phyloP scores from a whole-genome alignment of 1,140 invertebrate genomes.

The Drosophila watanabei region DNA sequence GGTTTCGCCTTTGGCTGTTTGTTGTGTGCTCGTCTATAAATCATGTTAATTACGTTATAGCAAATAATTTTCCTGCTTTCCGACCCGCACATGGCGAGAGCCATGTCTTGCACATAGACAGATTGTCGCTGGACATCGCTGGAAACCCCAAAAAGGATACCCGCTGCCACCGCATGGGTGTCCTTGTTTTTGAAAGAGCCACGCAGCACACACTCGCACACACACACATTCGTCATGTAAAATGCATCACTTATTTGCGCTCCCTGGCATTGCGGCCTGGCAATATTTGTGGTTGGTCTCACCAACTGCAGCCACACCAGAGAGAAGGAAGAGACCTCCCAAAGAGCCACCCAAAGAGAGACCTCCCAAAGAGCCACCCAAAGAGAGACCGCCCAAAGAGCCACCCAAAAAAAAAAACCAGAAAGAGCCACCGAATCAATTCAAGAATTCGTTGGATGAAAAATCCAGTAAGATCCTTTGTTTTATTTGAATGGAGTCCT shows the following conservation, averaged over 20 bases:
- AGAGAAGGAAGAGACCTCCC: background rate
- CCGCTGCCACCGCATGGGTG: background rate
- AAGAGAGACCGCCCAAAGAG: background rate
- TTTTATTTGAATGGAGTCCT: slow-evolving; percentile 1
- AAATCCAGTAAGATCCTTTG: slow-evolving; percentile 22
- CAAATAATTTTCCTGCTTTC: slow-evolving; percentile 79
- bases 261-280: slow-evolving; percentile 55
- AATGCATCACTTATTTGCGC: slow-evolving; percentile 75
- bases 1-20: slow-evolving; percentile 67
- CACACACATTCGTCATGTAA: slow-evolving; percentile 46
- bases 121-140: slow-evolving; percentile 24
- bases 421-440: slow-evolving; percentile 6
- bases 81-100: slow-evolving; percentile 33
- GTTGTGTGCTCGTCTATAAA: slow-evolving; percentile 82
- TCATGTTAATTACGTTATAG: slow-evolving; percentile 84
- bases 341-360: background rate
- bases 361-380: background rate
- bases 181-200: slow-evolving; percentile 16
- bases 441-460: background rate
- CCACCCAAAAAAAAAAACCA: background rate
- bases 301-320: slow-evolving; percentile 6
- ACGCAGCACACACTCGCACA: background rate
- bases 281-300: slow-evolving; percentile 64
- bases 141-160: slow-evolving; percentile 13
- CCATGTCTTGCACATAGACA: slow-evolving; percentile 49